Evolutionary conservation across 2,797 vertebrate species (phyloP).

Genomic region (Perodicticus potto): DNA sequence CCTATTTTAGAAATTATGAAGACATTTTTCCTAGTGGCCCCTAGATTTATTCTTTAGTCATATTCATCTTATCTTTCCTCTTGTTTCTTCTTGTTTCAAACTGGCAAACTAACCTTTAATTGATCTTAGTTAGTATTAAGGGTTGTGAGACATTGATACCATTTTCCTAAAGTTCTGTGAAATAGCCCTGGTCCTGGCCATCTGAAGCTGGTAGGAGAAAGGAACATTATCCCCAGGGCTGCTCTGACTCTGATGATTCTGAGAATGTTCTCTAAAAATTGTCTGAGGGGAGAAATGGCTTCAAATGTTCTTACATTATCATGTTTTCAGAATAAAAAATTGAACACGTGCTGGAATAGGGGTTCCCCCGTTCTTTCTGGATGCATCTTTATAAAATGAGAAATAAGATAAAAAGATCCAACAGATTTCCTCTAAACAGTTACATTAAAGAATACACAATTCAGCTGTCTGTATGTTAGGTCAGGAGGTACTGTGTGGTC

Average conservation of each 20-base stretch:
- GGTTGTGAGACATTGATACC: background rate
- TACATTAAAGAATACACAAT: background rate
- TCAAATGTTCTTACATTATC: background rate
- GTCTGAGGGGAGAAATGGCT: background rate
- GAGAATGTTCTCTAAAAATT: background rate
- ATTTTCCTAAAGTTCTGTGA: background rate
- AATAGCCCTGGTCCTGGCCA: background rate
- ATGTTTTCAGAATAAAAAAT: conserved; percentile 21
- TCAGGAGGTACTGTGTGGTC: background rate
- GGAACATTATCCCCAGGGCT: background rate
- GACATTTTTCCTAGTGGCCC: background rate
- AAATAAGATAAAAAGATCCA: background rate
- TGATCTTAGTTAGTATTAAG: background rate
- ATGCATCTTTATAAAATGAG: background rate
- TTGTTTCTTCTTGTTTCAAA: background rate
- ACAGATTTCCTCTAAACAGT: conserved; percentile 20
- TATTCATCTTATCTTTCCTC: background rate
- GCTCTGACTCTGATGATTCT: background rate
- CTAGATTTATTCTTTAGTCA: background rate
- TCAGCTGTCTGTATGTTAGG: background rate
- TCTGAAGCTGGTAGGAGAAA: background rate
- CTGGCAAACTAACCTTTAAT: background rate
- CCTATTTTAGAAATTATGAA: background rate
- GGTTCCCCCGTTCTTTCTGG: background rate
- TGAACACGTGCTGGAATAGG: background rate